Percentiles rank a stretch among this genome's conserved stretches.
phyloP scores from a whole-genome alignment of 2,113 vertebrate species.

The Rhynchopsitta pachyrhyncha region DNA sequence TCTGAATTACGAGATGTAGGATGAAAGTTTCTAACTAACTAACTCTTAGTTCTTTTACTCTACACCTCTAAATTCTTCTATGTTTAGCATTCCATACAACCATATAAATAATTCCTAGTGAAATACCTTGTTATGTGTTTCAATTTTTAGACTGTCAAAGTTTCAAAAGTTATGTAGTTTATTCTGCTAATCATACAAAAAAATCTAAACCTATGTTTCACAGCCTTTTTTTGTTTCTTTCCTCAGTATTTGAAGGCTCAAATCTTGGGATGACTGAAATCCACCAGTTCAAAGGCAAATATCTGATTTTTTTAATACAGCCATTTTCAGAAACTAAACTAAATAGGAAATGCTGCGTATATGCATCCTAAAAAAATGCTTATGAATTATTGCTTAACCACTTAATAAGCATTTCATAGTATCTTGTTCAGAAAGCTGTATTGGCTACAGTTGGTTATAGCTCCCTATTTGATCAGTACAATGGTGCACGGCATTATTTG shows the following conservation, averaged over 20 bases:
- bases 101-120: not conserved
- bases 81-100: not conserved
- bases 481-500: fast-evolving
- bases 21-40: not conserved
- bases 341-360: not conserved
- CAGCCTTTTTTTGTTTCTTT: not conserved
- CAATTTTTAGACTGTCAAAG: not conserved
- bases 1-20: not conserved
- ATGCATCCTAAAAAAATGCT: not conserved
- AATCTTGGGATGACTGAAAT: not conserved
- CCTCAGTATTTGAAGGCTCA: not conserved
- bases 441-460: not conserved
- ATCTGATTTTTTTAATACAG: not conserved
- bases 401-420: not conserved
- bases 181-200: not conserved
- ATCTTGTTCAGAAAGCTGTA: not conserved
- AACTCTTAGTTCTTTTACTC: not conserved
- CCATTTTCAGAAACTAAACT: conserved; percentile 15
- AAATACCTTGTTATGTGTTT: not conserved
- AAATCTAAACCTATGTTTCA: not conserved
- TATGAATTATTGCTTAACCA: not conserved
- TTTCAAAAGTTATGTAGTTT: not conserved
- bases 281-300: not conserved
- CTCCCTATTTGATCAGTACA: not conserved
- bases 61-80: not conserved